Conservation (phyloP, 2,888 invertebrate species). For the Drosophila affinis region DNA sequence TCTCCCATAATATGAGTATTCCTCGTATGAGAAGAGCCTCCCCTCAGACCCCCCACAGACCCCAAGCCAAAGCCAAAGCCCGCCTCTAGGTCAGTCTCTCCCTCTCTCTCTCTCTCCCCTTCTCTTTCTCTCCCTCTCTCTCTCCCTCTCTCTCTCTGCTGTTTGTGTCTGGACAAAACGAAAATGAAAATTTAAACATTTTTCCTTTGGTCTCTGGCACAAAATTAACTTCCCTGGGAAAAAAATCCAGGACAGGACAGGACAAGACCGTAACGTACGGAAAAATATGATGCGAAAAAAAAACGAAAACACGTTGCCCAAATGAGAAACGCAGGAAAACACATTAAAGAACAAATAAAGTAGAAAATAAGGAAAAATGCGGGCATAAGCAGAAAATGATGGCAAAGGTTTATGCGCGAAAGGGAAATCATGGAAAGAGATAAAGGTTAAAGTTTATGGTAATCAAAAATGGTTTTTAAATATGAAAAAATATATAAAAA, state of each 20-base stretch:
- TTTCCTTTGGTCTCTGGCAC: slow-evolving; percentile 26
- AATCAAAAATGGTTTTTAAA: too few species aligned
- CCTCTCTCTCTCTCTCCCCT: too few species aligned
- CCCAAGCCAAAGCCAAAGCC: background rate
- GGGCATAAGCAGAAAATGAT: background rate
- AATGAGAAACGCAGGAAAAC: slow-evolving; percentile 37
- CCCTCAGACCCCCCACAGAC: too few species aligned
- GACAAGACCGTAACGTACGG: slow-evolving; percentile 21
- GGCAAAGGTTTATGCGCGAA: background rate
- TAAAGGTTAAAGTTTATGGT: too few species aligned
- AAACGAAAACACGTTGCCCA: slow-evolving; percentile 28
- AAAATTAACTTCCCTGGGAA: slow-evolving; percentile 61
- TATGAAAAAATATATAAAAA: too few species aligned
- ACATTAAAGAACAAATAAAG: slow-evolving; percentile 20
- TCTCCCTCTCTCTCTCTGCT: too few species aligned
- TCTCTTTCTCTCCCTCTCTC: too few species aligned
- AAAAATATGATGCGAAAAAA: slow-evolving; percentile 49
- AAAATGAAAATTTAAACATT: slow-evolving; percentile 34
- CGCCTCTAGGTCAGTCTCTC: background rate
- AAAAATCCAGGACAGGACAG: slow-evolving; percentile 29
- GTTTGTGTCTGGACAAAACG: slow-evolving; percentile 26
- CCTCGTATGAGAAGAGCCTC: background rate
- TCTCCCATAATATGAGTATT: slow-evolving; percentile 19
- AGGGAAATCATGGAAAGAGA: background rate
- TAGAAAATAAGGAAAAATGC: background rate